Evolutionary conservation across 2,888 invertebrate genomes (phyloP).

Genomic region (Serripes groenlandicus): DNA sequence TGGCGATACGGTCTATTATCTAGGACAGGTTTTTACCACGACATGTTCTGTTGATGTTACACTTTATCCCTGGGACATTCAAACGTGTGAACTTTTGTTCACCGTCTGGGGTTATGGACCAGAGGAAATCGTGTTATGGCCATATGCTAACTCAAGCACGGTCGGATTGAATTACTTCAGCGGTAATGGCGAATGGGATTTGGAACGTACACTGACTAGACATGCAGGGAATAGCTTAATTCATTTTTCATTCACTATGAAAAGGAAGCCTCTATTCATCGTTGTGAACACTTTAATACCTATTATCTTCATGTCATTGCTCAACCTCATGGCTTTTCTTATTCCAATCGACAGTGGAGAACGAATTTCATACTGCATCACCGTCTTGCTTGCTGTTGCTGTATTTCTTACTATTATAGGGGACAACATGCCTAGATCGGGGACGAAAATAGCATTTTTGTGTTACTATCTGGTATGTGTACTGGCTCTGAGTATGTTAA

Average conservation of each 20-base stretch:
- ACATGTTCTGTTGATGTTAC: not conserved
- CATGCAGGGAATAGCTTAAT: not conserved
- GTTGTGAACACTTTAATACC: slow-evolving; percentile 1
- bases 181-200: not conserved
- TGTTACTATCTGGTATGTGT: slow-evolving; percentile 1
- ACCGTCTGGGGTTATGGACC: not conserved
- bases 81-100: not conserved
- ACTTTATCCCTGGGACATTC: slow-evolving; percentile 15
- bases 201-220: not conserved
- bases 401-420: not conserved
- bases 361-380: not conserved
- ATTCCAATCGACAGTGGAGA: not conserved
- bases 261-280: not conserved
- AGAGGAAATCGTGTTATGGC: not conserved
- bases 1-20: not conserved
- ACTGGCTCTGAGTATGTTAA: not conserved
- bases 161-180: not conserved
- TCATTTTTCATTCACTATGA: not conserved
- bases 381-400: not conserved
- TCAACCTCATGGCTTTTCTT: not conserved
- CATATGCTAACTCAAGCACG: not conserved
- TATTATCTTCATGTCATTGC: not conserved
- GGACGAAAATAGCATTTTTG: not conserved
- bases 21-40: not conserved
- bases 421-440: slow-evolving; percentile 3